Percentiles rank a stretch among this genome's conserved stretches.
These are phyloP conservation scores for Fragum fragum DNA, from an alignment of 2,888 invertebrate genomes.

Conservation along the genomic window DNA sequence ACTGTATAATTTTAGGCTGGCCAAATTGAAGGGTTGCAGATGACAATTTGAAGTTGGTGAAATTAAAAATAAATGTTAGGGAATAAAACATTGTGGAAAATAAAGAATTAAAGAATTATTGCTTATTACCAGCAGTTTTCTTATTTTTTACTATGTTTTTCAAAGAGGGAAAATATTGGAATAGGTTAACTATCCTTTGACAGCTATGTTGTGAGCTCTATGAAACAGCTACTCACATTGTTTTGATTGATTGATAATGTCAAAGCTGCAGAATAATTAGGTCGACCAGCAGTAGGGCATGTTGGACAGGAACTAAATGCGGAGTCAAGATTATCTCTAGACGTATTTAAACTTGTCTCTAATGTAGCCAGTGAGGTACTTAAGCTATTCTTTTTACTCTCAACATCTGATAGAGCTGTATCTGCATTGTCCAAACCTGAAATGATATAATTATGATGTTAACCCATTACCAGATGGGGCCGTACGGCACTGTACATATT, in stretches of 20 bases:
- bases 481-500: too few relatives aligned
- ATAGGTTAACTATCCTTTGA: too few relatives aligned
- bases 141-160: too few relatives aligned
- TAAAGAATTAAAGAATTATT: too few relatives aligned
- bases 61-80: too few relatives aligned
- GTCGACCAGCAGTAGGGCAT: slow-evolving; percentile 25
- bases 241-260: slow-evolving; percentile 3
- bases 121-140: too few relatives aligned
- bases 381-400: slow-evolving; percentile 31
- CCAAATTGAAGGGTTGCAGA: too few relatives aligned
- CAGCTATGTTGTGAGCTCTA: too few relatives aligned
- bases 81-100: too few relatives aligned
- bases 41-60: too few relatives aligned
- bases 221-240: slow-evolving; percentile 24
- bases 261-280: slow-evolving; percentile 31
- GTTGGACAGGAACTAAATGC: slow-evolving; percentile 43
- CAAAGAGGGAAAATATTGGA: too few relatives aligned
- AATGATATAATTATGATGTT: background rate
- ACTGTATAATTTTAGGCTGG: slow-evolving; percentile 34
- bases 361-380: slow-evolving; percentile 37
- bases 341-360: slow-evolving; percentile 27
- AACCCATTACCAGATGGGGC: background rate
- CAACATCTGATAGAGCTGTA: slow-evolving; percentile 41
- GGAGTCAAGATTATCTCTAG: slow-evolving; percentile 29
- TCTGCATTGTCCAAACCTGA: slow-evolving; percentile 44